Percentiles rank a stretch among this genome's conserved stretches.
Conservation (phyloP, 2,797 vertebrate genomes). For the Discoglossus pictus region DNA sequence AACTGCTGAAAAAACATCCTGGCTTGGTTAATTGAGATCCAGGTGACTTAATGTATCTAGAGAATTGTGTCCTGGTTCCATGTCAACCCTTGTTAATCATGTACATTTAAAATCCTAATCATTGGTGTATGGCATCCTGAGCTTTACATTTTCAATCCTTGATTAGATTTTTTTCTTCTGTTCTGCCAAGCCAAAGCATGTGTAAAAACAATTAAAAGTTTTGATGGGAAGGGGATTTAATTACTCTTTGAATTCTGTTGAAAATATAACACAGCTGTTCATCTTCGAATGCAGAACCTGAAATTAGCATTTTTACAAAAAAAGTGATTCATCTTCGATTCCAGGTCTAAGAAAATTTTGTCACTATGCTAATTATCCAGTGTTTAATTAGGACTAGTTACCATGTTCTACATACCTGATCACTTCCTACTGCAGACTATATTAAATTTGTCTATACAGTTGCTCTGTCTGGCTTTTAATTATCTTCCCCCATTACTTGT, state of each 20-base stretch:
- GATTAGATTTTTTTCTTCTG: slow-evolving; percentile 43
- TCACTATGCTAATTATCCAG: slow-evolving; percentile 62
- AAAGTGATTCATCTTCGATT: slow-evolving; percentile 60
- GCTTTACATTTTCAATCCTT: slow-evolving; percentile 30
- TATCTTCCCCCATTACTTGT: slow-evolving; percentile 52
- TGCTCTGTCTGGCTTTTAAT: slow-evolving; percentile 62
- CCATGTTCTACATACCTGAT: slow-evolving; percentile 57
- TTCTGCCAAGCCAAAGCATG: slow-evolving; percentile 48
- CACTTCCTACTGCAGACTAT: slow-evolving; percentile 36
- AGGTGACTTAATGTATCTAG: slow-evolving; percentile 18
- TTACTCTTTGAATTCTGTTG: slow-evolving; percentile 52
- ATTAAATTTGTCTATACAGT: slow-evolving; percentile 9
- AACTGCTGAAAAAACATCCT: slow-evolving; percentile 6
- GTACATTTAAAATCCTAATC: slow-evolving; percentile 48
- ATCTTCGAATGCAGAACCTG: slow-evolving; percentile 62
- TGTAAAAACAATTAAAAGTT: slow-evolving; percentile 55
- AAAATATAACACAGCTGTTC: slow-evolving; percentile 62
- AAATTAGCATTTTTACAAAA: slow-evolving; percentile 69
- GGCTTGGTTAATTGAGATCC: slow-evolving; percentile 17
- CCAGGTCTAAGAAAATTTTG: slow-evolving; percentile 59
- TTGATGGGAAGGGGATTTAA: slow-evolving; percentile 53
- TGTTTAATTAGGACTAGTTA: slow-evolving; percentile 68
- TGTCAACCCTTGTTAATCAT: slow-evolving; percentile 32
- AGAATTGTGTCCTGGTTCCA: not conserved
- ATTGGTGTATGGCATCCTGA: slow-evolving; percentile 37